Conservation (phyloP, 2,888 invertebrate species). For the Ennomos erosarius region DNA sequence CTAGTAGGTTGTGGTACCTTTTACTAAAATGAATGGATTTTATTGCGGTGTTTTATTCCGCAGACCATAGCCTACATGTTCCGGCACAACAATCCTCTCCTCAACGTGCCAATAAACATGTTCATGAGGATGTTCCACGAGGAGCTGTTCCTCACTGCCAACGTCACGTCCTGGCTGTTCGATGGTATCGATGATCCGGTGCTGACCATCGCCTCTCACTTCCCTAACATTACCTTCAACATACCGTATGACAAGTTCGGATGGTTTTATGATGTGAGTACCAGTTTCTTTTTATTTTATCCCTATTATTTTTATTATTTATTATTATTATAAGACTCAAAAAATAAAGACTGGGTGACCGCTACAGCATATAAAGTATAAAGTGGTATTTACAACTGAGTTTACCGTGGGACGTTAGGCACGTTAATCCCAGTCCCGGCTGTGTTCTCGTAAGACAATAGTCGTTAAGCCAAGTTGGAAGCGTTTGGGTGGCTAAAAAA, state of each 20-base stretch:
- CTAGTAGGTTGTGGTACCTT: too few species aligned
- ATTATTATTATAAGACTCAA: too few species aligned
- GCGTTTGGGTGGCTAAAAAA: too few species aligned
- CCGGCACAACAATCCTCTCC: conserved; percentile 68
- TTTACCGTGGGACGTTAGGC: too few species aligned
- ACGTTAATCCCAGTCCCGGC: too few species aligned
- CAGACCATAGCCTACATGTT: conserved; percentile 88
- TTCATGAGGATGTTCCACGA: conserved; percentile 83
- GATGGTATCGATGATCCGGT: conserved; percentile 92
- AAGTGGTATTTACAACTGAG: too few species aligned
- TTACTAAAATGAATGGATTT: too few species aligned
- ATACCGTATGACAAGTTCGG: conserved; percentile 93
- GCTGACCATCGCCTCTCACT: conserved; percentile 81
- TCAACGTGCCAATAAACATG: conserved; percentile 77
- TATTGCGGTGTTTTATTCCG: conserved; percentile 36
- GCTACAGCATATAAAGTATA: too few species aligned
- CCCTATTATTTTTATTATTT: too few species aligned
- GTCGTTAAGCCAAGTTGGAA: too few species aligned
- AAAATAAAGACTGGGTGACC: too few species aligned
- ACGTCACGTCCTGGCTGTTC: conserved; percentile 89
- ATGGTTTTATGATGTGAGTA: conserved; percentile 92
- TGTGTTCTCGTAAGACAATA: too few species aligned
- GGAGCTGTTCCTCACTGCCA: conserved; percentile 85
- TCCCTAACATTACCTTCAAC: conserved; percentile 80
- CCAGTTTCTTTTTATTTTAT: conserved; percentile 11